A percentile compares a stretch with the other conserved stretches of the same genome.
Evolutionary conservation across 1,140 invertebrate genomes (phyloP).

Genomic region (Nomia melanderi): DNA sequence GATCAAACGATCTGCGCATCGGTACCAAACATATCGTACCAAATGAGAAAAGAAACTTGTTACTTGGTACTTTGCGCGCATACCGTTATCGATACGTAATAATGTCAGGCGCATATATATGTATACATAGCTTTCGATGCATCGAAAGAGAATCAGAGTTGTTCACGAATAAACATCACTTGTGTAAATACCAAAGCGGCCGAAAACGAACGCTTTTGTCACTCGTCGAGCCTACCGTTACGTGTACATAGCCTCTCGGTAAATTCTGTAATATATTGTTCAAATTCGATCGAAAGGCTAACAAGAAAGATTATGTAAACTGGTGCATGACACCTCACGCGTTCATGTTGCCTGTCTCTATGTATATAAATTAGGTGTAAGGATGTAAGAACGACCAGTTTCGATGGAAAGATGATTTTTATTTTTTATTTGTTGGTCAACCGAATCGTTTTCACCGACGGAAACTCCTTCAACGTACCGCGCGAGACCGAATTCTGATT

Average conservation of each 20-base stretch:
- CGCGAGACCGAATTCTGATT: neutral
- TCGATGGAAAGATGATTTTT: slow-evolving; percentile 12
- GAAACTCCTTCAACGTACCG: neutral
- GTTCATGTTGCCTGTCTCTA: neutral
- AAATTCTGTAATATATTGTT: slow-evolving; percentile 58
- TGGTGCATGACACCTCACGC: neutral
- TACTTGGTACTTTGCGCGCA: slow-evolving; percentile 5
- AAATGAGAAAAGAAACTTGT: neutral
- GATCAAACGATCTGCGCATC: neutral
- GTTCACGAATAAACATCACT: neutral
- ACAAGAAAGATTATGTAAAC: slow-evolving; percentile 18
- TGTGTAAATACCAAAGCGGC: slow-evolving; percentile 38
- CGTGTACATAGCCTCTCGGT: slow-evolving; percentile 29
- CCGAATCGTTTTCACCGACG: slow-evolving; percentile 8
- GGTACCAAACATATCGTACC: neutral
- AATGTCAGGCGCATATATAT: too few relatives aligned
- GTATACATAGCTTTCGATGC: too few relatives aligned
- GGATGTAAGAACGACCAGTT: slow-evolving; percentile 20
- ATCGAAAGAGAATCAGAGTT: neutral
- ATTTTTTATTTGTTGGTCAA: slow-evolving; percentile 21
- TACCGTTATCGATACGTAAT: neutral
- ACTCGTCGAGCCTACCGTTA: neutral
- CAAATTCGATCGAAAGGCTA: slow-evolving; percentile 31
- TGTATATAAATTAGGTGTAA: slow-evolving; percentile 41
- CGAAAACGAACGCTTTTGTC: neutral